These are phyloP conservation scores for Thaumatotibia leucotreta DNA, from an alignment of 1,140 invertebrate species.

Conservation along the genomic window DNA sequence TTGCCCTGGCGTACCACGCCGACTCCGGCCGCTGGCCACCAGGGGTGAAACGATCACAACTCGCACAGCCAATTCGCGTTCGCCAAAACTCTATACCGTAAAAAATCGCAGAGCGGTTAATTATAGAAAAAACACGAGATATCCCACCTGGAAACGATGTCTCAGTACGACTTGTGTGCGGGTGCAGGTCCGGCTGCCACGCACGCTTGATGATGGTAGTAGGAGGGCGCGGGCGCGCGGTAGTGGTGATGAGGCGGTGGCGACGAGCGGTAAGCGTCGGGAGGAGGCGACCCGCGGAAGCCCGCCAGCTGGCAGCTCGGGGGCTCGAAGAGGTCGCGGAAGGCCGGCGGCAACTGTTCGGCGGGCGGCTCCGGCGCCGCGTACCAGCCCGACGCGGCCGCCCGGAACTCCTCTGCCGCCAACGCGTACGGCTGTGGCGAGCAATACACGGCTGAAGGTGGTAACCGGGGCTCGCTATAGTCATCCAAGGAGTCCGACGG, in stretches of 20 bases:
- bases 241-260: slow-evolving; percentile 64
- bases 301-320: slow-evolving; percentile 79
- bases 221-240: slow-evolving; percentile 66
- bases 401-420: slow-evolving; percentile 71
- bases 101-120: slow-evolving; percentile 42
- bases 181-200: slow-evolving; percentile 60
- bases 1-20: slow-evolving; percentile 29
- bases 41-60: slow-evolving; percentile 41
- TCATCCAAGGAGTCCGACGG: slow-evolving; percentile 68
- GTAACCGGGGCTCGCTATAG: slow-evolving; percentile 67
- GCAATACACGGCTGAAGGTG: slow-evolving; percentile 72
- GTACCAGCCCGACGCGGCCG: slow-evolving; percentile 78
- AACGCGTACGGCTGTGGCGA: slow-evolving; percentile 76
- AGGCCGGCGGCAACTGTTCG: slow-evolving; percentile 62
- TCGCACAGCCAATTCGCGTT: slow-evolving; percentile 63
- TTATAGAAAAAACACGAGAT: slow-evolving; percentile 18
- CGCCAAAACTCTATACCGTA: slow-evolving; percentile 26
- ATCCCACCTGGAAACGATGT: slow-evolving; percentile 55
- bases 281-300: slow-evolving; percentile 75
- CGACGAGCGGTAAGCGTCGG: slow-evolving; percentile 73
- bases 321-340: slow-evolving; percentile 64
- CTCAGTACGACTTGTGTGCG: slow-evolving; percentile 71
- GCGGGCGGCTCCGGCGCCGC: slow-evolving; percentile 77
- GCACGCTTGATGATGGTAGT: slow-evolving; percentile 77
- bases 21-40: slow-evolving; percentile 39